These are phyloP conservation scores for Mobula birostris DNA, from an alignment of 2,113 vertebrate genomes.

Conservation along the genomic window DNA sequence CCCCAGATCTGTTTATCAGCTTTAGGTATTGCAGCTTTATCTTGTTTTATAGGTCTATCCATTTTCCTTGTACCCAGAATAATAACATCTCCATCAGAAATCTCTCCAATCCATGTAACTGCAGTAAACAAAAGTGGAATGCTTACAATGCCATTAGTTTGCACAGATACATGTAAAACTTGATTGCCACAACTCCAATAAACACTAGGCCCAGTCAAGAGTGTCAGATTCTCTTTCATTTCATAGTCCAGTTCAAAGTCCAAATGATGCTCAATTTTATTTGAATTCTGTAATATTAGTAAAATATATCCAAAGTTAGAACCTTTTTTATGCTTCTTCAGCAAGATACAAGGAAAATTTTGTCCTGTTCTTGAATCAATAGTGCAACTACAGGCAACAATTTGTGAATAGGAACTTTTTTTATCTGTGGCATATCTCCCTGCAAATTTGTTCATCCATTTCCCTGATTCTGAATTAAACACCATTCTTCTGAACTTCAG, in stretches of 20 bases:
- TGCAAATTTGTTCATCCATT: slow-evolving; percentile 59
- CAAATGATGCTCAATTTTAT: slow-evolving; percentile 56
- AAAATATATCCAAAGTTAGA: slow-evolving; percentile 59
- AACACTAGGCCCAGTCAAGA: slow-evolving; percentile 73
- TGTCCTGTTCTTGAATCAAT: slow-evolving; percentile 58
- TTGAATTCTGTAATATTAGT: slow-evolving; percentile 57
- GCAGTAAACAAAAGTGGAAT: slow-evolving; percentile 59
- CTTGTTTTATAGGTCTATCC: slow-evolving; percentile 40
- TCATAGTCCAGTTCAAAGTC: slow-evolving; percentile 65
- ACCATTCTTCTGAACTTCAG: slow-evolving; percentile 57
- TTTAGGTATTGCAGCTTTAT: slow-evolving; percentile 34
- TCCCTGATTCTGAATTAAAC: slow-evolving; percentile 53
- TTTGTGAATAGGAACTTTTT: slow-evolving; percentile 42
- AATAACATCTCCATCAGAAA: slow-evolving; percentile 55
- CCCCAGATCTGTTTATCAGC: slow-evolving; percentile 50
- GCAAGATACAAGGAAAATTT: slow-evolving; percentile 63
- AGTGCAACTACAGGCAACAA: slow-evolving; percentile 60
- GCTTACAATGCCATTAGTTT: slow-evolving; percentile 51
- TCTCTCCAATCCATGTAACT: slow-evolving; percentile 63
- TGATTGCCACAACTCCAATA: slow-evolving; percentile 63
- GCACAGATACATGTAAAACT: slow-evolving; percentile 60
- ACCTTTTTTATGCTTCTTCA: slow-evolving; percentile 50
- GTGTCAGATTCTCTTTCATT: slow-evolving; percentile 54
- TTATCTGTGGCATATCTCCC: slow-evolving; percentile 48
- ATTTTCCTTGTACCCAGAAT: slow-evolving; percentile 58